Evolutionary conservation across 2,113 vertebrate genomes (phyloP).

Genomic region (Erpornis zantholeuca): DNA sequence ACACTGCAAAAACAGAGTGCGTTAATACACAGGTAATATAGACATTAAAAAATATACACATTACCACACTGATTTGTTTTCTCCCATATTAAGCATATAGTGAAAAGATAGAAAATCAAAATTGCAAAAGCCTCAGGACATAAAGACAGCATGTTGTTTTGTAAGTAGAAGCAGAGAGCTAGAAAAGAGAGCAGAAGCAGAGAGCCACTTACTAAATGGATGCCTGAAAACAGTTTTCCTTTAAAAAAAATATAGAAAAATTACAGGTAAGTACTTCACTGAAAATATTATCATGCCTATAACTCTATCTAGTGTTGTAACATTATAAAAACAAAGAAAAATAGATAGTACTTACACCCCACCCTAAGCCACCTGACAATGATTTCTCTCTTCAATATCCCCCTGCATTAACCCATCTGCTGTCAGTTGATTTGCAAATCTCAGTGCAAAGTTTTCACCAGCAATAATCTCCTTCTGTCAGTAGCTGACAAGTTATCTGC

Average conservation of each 20-base stretch:
- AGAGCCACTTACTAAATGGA: slow-evolving; percentile 40
- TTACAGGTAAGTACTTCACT: neutral
- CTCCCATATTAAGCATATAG: neutral
- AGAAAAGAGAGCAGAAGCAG: neutral
- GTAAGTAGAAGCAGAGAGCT: neutral
- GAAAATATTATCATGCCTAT: neutral
- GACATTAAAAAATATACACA: neutral
- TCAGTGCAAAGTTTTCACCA: neutral
- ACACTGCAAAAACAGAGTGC: slow-evolving; percentile 12
- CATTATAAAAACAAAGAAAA: neutral
- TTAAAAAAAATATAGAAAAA: neutral
- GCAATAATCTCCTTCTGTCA: neutral
- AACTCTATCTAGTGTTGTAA: neutral
- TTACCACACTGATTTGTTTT: neutral
- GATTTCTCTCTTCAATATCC: neutral
- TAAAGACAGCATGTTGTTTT: neutral
- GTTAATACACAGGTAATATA: neutral
- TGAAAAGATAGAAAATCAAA: neutral
- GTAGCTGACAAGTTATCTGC: neutral
- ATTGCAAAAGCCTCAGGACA: slow-evolving; percentile 17
- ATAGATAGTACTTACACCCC: neutral
- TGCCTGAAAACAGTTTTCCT: slow-evolving; percentile 7
- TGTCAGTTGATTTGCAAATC: neutral
- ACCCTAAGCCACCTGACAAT: neutral
- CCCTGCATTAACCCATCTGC: neutral